Base-by-base conservation (phyloP, 2,113 vertebrate genomes). In the Psittacula cyanocephala region DNA sequence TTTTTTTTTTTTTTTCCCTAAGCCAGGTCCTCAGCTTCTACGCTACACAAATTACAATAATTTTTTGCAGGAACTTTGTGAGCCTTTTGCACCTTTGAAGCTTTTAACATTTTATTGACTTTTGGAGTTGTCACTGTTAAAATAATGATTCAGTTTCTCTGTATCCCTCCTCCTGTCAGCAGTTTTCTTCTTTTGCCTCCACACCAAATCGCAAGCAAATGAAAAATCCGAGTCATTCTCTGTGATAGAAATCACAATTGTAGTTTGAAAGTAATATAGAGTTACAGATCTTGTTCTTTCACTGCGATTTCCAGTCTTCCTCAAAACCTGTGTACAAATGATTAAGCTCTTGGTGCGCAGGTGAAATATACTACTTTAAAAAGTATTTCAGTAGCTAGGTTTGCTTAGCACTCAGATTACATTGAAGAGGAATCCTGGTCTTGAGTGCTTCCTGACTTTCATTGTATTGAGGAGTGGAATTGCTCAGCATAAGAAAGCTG, bases 1-100 rank as follows among this genome's bases (percentile, higher is more conserved):
- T n/a, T n/a, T n/a, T 20, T 86, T 2, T 18, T 49, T 46, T 49
- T n/a, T 8, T 2, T 2, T 1, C 11, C 1, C 13, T 20, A 29
- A 64, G 12, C 47, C 14, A 75, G 29, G 9, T 19, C 24, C 24
- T 81, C 13, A n/a, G 47, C 33, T 91, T 80, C 28, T 7, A 64
- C 12, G 15, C 6, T 68, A 15, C 11, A 9, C 7, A 11, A 37
- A 39, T 63, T 35, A 37, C 9, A 24, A 37, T 16, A 28, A 37
- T 11, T 88, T 86, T 89, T 86, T 1, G 1, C 20, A 10, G 46
- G 28, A 63, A 7, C 2, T 6, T 46, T 75, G 37, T 70, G 22
- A 46, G 20, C 13, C 5, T 72, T 91, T 84, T 81, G 18, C n/a
- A 17, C n/a, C 23, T 44, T 87, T 47, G n/a, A 35, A 28, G 5